phyloP scores from a whole-genome alignment of 2,797 vertebrate species.

The Gephyroberyx darwinii region DNA sequence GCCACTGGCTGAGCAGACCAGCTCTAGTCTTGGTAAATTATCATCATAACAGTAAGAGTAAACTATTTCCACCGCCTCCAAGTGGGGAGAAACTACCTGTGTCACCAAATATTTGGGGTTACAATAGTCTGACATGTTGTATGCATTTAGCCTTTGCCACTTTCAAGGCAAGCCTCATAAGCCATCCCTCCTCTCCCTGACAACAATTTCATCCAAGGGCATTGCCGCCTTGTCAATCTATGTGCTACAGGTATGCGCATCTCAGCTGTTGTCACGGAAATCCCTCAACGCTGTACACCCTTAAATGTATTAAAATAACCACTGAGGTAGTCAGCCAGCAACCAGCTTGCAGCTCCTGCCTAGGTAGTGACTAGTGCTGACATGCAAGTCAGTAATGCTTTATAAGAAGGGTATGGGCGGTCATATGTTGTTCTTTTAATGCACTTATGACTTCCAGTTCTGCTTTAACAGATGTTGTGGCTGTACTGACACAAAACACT shows the following conservation, averaged over 20 bases:
- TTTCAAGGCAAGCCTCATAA: not conserved
- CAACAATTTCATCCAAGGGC: no score
- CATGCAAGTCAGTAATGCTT: not conserved
- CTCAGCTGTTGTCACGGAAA: no score
- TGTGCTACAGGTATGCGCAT: no score
- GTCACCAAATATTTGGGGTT: not conserved
- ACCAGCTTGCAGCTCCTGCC: not conserved
- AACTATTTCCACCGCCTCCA: no score
- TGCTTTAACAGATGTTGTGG: not conserved
- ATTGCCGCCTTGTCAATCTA: no score
- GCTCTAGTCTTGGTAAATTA: conserved; percentile 1
- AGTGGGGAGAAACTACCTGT: not conserved
- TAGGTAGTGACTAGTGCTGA: not conserved
- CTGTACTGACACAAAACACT: not conserved
- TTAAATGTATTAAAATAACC: not conserved
- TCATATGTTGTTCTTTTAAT: not conserved
- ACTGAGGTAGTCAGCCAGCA: not conserved
- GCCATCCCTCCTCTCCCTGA: no score
- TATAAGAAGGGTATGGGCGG: not conserved
- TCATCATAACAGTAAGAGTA: conserved; percentile 1
- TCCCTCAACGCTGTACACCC: no score
- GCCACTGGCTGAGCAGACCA: conserved; percentile 34
- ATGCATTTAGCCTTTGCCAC: conserved; percentile 4
- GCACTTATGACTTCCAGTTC: not conserved
- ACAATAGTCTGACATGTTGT: not conserved